Evolutionary conservation across 1,140 invertebrate species (phyloP).

Genomic region (Dendrolimus punctatus): DNA sequence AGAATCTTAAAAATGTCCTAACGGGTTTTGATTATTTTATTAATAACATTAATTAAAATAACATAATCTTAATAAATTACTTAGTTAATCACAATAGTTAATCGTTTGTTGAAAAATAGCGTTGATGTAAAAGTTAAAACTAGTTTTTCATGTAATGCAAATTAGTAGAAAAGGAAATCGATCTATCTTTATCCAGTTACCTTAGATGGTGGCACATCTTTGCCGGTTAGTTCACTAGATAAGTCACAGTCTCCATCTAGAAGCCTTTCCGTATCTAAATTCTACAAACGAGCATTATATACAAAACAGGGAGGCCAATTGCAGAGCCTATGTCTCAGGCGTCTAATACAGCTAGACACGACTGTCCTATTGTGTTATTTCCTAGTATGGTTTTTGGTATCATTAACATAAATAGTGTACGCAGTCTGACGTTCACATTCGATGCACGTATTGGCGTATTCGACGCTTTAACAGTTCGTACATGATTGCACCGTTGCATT

Average conservation of each 20-base stretch:
- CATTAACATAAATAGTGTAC: conserved; percentile 56
- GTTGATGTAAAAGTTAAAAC: too few relatives aligned
- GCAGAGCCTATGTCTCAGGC: conserved; percentile 34
- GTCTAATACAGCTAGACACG: conserved; percentile 51
- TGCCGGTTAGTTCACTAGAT: conserved; percentile 28
- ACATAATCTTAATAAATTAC: too few relatives aligned
- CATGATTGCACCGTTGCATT: conserved; percentile 16
- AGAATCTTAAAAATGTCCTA: too few relatives aligned
- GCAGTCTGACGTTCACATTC: conserved; percentile 37
- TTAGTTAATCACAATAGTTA: too few relatives aligned
- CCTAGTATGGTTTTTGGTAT: conserved; percentile 56
- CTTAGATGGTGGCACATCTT: conserved; percentile 45
- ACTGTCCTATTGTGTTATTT: conserved; percentile 61
- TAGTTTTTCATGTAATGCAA: too few relatives aligned
- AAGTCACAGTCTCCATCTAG: conserved; percentile 43
- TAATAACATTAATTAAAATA: too few relatives aligned
- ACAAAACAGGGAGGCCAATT: conserved; percentile 55
- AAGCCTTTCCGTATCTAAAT: conserved; percentile 43
- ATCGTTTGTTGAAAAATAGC: too few relatives aligned
- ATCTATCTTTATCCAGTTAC: conserved; percentile 38
- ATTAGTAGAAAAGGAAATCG: conserved; percentile 33
- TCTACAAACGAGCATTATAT: conserved; percentile 57
- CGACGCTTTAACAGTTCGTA: conserved; percentile 14
- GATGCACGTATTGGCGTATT: conserved; percentile 31
- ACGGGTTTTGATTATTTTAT: too few relatives aligned